Conservation (phyloP, 2,888 invertebrate genomes). For the Ectobius pallidus region DNA sequence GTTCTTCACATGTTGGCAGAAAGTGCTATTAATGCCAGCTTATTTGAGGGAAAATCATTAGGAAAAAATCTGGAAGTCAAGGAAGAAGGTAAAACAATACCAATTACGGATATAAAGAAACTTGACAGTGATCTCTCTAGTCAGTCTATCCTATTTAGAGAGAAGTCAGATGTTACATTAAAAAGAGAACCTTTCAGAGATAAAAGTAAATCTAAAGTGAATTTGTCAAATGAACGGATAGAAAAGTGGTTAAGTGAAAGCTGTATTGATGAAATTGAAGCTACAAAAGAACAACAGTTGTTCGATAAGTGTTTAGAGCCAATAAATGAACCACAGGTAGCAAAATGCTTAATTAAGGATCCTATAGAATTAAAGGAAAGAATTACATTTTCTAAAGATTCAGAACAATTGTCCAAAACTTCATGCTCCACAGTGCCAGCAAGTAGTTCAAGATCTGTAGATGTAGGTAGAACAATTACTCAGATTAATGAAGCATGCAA, state of each 20-base stretch:
- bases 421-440: too few relatives aligned
- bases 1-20: too few relatives aligned
- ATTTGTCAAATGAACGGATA: conserved; percentile 72
- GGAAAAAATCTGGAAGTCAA: too few relatives aligned
- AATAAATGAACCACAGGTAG: not conserved
- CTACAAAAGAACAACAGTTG: not conserved
- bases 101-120: not conserved
- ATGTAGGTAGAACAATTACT: too few relatives aligned
- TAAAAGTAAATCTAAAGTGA: conserved; percentile 61
- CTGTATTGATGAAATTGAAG: conserved; percentile 50
- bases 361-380: too few relatives aligned
- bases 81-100: not conserved
- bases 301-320: not conserved
- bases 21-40: too few relatives aligned
- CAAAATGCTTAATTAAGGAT: too few relatives aligned
- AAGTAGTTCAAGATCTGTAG: too few relatives aligned
- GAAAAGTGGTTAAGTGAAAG: conserved; percentile 69
- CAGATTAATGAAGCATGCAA: too few relatives aligned
- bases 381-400: too few relatives aligned
- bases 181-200: conserved; percentile 23
- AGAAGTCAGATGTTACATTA: not conserved
- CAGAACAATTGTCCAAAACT: too few relatives aligned
- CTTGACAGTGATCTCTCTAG: not conserved
- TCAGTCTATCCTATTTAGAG: not conserved
- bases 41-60: too few relatives aligned